Evolutionary conservation across 2,888 invertebrate genomes (phyloP).

Genomic region (Hymenopus coronatus): DNA sequence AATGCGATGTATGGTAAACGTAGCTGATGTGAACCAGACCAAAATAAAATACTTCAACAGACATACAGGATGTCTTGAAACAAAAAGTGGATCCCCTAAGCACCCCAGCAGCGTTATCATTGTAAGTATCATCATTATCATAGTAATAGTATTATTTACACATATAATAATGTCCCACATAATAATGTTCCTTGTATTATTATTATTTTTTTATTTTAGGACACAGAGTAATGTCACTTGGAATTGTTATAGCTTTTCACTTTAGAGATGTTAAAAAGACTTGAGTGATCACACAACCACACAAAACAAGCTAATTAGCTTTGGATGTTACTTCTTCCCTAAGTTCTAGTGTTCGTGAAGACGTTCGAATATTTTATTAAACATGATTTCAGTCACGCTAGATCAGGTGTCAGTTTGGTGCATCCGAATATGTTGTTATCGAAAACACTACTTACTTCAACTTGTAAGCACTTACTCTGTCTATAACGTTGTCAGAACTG

Average conservation of each 20-base stretch:
- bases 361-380: too few relatives aligned
- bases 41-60: background rate
- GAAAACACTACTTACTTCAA: background rate
- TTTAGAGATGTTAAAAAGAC: background rate
- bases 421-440: background rate
- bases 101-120: background rate
- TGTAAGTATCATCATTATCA: background rate
- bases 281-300: background rate
- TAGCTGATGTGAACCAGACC: background rate
- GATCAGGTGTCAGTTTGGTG: background rate
- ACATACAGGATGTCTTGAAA: background rate
- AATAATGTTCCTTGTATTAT: background rate
- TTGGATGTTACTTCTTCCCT: background rate
- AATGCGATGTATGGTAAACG: background rate
- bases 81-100: background rate
- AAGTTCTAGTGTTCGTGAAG: background rate
- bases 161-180: background rate
- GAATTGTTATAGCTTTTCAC: background rate
- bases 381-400: background rate
- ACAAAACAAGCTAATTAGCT: background rate
- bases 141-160: background rate
- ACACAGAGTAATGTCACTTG: background rate
- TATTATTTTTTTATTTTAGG: background rate
- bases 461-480: background rate
- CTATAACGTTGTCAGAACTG: background rate